Evolutionary conservation across 2,888 invertebrate genomes (phyloP).

Genomic region (Stegophylla sp.): DNA sequence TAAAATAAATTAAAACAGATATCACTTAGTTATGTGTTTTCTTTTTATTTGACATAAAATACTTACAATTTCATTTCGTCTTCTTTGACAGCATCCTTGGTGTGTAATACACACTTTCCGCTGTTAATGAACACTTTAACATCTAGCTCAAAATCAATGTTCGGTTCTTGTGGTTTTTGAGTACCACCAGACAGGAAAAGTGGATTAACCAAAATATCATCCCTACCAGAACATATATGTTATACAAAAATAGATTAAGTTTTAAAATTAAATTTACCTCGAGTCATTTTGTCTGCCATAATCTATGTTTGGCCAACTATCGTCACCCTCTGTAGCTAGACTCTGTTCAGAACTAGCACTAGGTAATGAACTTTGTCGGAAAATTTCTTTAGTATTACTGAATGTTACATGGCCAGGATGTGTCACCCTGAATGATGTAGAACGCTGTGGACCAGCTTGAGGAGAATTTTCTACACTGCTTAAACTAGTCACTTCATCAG

Average conservation of each 20-base stretch:
- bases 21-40: constrained; percentile 62
- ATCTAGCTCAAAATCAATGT: constrained; percentile 93
- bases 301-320: constrained; percentile 53
- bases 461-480: constrained; percentile 57
- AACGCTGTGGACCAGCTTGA: constrained; percentile 44
- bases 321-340: constrained; percentile 63
- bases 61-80: constrained; percentile 74
- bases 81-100: constrained; percentile 77
- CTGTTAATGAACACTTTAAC: constrained; percentile 96
- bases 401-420: constrained; percentile 48
- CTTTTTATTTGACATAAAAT: constrained; percentile 44
- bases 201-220: constrained; percentile 49
- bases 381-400: constrained; percentile 59
- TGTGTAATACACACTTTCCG: constrained; percentile 95
- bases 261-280: constrained; percentile 32
- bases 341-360: constrained; percentile 76
- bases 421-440: constrained; percentile 39
- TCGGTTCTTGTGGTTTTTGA: constrained; percentile 77
- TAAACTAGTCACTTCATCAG: constrained; percentile 48
- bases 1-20: constrained; percentile 60
- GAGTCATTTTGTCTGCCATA: constrained; percentile 21
- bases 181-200: constrained; percentile 10
- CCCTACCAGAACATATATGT: constrained; percentile 14
- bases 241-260: not conserved
- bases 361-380: constrained; percentile 79